These are phyloP conservation scores for Sebastes goodei DNA, from an alignment of 2,797 vertebrate species.

Conservation along the genomic window DNA sequence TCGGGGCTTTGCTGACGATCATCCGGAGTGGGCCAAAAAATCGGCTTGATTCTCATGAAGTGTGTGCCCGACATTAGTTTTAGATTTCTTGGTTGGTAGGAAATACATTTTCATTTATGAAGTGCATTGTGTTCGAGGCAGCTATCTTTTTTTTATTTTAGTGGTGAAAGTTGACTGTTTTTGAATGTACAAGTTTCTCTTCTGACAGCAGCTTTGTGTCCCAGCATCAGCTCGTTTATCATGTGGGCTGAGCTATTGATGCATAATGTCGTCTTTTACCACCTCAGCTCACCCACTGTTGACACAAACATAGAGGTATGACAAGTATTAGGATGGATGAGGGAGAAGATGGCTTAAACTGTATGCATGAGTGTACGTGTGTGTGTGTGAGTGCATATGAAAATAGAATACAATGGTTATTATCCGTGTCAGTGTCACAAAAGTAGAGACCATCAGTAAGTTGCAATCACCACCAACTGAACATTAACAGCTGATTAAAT, in stretches of 20 bases:
- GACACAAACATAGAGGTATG: conserved; percentile 13
- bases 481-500: neutral
- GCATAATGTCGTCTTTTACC: conserved; percentile 50
- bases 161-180: neutral
- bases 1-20: too few species aligned
- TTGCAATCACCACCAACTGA: neutral
- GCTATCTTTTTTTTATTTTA: neutral
- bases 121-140: neutral
- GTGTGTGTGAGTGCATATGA: neutral
- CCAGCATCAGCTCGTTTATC: conserved; percentile 22
- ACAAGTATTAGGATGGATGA: conserved; percentile 32
- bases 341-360: neutral
- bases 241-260: conserved; percentile 7
- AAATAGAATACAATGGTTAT: neutral
- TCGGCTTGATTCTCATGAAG: too few species aligned
- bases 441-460: neutral
- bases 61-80: too few species aligned
- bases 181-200: neutral
- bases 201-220: conserved; percentile 10
- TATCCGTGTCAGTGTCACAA: neutral
- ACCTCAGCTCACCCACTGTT: conserved; percentile 17
- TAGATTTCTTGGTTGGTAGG: neutral
- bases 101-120: neutral
- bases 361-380: neutral
- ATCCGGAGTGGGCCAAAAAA: too few species aligned